A percentile compares a stretch with the other conserved stretches of the same genome.
Conservation (phyloP, 2,888 invertebrate genomes). For the Maniola hyperantus region DNA sequence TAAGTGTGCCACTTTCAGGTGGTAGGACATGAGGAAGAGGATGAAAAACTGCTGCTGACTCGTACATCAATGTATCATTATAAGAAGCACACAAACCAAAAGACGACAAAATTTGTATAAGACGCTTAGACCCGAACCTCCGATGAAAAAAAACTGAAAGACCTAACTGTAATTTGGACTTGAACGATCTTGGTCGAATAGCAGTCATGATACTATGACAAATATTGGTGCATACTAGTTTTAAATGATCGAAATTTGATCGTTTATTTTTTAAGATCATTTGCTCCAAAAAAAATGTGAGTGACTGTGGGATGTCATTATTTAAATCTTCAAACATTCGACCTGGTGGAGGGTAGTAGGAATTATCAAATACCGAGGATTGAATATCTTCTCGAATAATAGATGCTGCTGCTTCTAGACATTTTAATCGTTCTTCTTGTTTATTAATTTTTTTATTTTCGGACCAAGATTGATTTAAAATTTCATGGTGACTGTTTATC, state of each 20-base stretch:
- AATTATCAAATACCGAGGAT: constrained; percentile 50
- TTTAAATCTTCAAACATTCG: constrained; percentile 43
- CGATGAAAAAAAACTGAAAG: constrained; percentile 51
- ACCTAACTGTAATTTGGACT: constrained; percentile 46
- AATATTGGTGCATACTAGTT: constrained; percentile 53
- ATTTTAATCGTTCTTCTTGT: constrained; percentile 51
- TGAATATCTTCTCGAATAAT: constrained; percentile 54
- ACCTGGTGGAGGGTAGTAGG: constrained; percentile 49
- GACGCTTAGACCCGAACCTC: constrained; percentile 51
- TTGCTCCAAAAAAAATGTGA: constrained; percentile 49
- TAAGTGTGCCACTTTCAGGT: constrained; percentile 48
- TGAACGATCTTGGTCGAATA: constrained; percentile 43
- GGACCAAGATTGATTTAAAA: no score
- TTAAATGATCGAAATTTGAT: constrained; percentile 42
- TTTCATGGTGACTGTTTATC: no score
- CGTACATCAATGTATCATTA: constrained; percentile 46
- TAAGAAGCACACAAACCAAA: constrained; percentile 54
- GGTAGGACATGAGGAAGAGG: constrained; percentile 51
- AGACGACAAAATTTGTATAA: constrained; percentile 49
- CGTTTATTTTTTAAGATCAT: constrained; percentile 48
- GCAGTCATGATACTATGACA: constrained; percentile 52
- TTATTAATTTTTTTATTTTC: constrained; percentile 45
- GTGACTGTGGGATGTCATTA: constrained; percentile 7
- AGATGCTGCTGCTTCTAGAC: constrained; percentile 43
- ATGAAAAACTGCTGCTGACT: constrained; percentile 51